These are phyloP conservation scores for Melanostoma mellinum DNA, from an alignment of 2,888 invertebrate genomes.

Conservation along the genomic window DNA sequence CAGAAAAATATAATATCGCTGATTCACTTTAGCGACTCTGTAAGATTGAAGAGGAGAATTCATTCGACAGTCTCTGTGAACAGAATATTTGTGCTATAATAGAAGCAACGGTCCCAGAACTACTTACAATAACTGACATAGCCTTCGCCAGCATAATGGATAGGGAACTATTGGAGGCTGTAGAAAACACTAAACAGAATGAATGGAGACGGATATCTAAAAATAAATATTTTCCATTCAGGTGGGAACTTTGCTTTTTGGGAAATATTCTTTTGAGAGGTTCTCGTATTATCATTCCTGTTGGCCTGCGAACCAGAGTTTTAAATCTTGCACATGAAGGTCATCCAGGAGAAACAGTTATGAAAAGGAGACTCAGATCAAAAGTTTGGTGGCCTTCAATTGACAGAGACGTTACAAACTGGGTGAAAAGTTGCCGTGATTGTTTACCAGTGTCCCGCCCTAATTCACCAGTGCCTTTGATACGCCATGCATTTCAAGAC, in stretches of 20 bases:
- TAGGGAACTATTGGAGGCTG: conserved; percentile 34
- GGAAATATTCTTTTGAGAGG: conserved; percentile 66
- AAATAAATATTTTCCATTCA: conserved; percentile 26
- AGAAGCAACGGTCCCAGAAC: conserved; percentile 15
- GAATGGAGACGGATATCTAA: not conserved
- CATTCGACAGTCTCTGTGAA: conserved; percentile 50
- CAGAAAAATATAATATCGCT: conserved; percentile 21
- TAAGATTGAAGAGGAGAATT: conserved; percentile 12
- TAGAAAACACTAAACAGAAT: not conserved
- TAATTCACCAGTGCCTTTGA: conserved; percentile 42
- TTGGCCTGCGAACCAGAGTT: conserved; percentile 36
- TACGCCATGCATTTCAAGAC: conserved; percentile 26
- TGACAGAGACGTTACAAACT: conserved; percentile 31
- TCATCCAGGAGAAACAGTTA: conserved; percentile 38
- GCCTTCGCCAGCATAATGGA: conserved; percentile 24
- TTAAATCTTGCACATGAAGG: conserved; percentile 29
- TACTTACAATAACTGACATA: conserved; percentile 46
- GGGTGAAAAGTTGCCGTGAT: too few relatives aligned
- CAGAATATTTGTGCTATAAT: conserved; percentile 46
- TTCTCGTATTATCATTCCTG: conserved; percentile 59
- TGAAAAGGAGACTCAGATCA: conserved; percentile 48
- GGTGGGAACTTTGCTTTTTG: conserved; percentile 50
- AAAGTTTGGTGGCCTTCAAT: conserved; percentile 67
- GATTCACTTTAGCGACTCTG: conserved; percentile 32
- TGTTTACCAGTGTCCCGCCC: conserved; percentile 46